Evolutionary conservation across 2,888 invertebrate genomes (phyloP).

Genomic region (Oscheius myriophilus): DNA sequence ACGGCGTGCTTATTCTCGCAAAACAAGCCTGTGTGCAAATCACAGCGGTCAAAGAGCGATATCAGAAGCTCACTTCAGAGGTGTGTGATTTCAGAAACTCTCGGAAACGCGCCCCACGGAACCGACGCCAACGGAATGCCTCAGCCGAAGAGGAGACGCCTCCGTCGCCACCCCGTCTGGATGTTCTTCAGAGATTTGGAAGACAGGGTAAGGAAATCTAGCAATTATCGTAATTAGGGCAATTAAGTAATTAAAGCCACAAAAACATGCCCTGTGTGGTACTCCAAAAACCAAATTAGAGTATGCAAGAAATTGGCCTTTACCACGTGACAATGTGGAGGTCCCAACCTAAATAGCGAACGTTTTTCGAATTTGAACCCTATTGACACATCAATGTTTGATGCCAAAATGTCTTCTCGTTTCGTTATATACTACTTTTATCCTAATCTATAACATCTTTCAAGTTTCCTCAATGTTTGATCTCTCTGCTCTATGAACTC

Average conservation of each 20-base stretch:
- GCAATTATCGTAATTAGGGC: too few species aligned
- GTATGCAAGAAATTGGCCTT: background rate
- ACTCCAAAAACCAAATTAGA: too few species aligned
- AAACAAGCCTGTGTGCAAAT: too few species aligned
- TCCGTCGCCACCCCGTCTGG: slow-evolving; percentile 67
- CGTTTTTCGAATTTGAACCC: too few species aligned
- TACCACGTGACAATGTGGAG: background rate
- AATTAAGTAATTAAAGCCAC: too few species aligned
- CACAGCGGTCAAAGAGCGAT: too few species aligned
- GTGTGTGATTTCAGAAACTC: slow-evolving; percentile 3
- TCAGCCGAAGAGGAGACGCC: slow-evolving; percentile 58
- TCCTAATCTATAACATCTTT: too few species aligned
- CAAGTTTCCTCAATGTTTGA: background rate
- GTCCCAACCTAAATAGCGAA: background rate
- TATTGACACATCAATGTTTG: too few species aligned
- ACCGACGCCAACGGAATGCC: slow-evolving; percentile 54
- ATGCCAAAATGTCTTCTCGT: too few species aligned
- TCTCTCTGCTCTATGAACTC: background rate
- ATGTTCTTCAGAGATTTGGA: slow-evolving; percentile 65
- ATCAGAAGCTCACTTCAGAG: slow-evolving; percentile 1
- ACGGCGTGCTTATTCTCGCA: slow-evolving; percentile 1
- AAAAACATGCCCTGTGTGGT: too few species aligned
- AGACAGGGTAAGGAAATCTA: slow-evolving; percentile 60
- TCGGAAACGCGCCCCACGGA: slow-evolving; percentile 48
- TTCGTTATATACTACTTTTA: too few species aligned